These are phyloP conservation scores for Schlechtendalia chinensis DNA, from an alignment of 1,140 invertebrate species.

Conservation along the genomic window DNA sequence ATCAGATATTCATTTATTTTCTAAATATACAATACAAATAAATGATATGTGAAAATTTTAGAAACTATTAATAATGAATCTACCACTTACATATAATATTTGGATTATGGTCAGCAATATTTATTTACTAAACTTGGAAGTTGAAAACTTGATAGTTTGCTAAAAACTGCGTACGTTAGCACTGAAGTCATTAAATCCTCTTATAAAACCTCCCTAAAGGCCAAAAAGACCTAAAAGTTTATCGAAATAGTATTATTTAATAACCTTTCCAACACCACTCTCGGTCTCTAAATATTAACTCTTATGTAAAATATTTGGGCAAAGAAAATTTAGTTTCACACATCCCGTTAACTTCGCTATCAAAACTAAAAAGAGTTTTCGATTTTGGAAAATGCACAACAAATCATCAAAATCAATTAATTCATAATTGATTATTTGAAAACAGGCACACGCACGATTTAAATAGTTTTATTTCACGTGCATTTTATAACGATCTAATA, in stretches of 20 bases:
- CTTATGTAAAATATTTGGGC: not conserved
- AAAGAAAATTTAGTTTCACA: not conserved
- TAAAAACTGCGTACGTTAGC: not conserved
- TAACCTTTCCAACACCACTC: not conserved
- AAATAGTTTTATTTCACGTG: too few species aligned
- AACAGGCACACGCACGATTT: too few species aligned
- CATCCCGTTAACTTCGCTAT: not conserved
- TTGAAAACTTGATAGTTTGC: constrained; percentile 9
- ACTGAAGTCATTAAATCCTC: constrained; percentile 4
- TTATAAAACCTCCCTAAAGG: not conserved
- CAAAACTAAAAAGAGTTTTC: not conserved
- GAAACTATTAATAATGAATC: not conserved
- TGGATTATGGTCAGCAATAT: not conserved
- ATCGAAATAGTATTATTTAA: not conserved
- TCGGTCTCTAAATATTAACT: not conserved
- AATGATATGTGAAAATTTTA: not conserved
- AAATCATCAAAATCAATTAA: not conserved
- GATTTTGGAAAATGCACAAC: not conserved
- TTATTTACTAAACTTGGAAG: not conserved
- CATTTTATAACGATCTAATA: too few species aligned
- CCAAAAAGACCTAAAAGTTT: constrained; percentile 23
- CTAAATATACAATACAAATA: not conserved
- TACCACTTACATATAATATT: not conserved
- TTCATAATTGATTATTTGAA: too few species aligned
- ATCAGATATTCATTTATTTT: too few species aligned